Conservation (phyloP, 2,113 vertebrate species). For the Podarcis muralis region DNA sequence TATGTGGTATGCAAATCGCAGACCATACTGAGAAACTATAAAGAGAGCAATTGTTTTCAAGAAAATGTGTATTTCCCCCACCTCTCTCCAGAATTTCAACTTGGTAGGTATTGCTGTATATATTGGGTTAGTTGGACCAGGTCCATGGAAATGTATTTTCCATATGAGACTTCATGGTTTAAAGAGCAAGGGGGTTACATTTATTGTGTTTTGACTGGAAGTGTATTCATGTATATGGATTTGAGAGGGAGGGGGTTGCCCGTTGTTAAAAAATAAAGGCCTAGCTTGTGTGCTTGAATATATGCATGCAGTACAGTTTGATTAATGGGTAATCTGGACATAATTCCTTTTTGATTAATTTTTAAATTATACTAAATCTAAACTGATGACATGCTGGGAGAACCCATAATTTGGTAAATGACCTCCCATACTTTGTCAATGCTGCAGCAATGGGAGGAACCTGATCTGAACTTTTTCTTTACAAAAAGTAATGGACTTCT, state of each 20-base stretch:
- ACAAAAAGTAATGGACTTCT: not conserved
- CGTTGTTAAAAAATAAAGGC: not conserved
- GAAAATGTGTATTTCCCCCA: not conserved
- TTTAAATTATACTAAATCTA: conserved; percentile 4
- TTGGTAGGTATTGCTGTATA: not conserved
- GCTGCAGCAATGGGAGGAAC: not conserved
- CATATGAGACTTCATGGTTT: not conserved
- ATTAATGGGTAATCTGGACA: not conserved
- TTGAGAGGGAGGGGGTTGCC: not conserved
- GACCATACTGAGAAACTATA: not conserved
- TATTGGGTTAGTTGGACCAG: not conserved
- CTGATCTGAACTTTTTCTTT: not conserved
- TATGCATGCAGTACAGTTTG: not conserved
- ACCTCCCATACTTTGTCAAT: not conserved
- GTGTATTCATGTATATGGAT: not conserved
- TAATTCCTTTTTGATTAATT: conserved; percentile 22
- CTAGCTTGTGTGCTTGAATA: not conserved
- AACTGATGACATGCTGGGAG: not conserved
- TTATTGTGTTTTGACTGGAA: conserved; percentile 25
- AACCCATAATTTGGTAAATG: not conserved
- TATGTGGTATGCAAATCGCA: not conserved
- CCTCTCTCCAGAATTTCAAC: not conserved
- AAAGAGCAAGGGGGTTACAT: not conserved
- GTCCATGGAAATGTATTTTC: conserved; percentile 29
- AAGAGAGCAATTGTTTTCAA: not conserved